Base-by-base conservation (phyloP, 2,888 invertebrate genomes). In the Stenolophus ochropezus region DNA sequence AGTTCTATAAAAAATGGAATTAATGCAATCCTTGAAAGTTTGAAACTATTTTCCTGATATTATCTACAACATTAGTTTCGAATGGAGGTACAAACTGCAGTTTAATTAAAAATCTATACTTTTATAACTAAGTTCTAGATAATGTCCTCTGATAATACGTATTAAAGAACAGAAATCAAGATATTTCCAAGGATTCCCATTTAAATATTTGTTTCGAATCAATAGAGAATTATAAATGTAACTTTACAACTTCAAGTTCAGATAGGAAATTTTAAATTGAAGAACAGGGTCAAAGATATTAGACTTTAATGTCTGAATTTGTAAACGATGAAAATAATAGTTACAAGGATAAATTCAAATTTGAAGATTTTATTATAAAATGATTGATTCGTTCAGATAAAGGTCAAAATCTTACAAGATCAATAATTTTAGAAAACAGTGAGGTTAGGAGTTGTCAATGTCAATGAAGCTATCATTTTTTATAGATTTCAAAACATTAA, bases 401-500 rank as follows among this genome's bases (percentile, higher is more conserved):
- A 56, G 42, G 33, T 58, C 18, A 76, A 23, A 75, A 21, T 75
- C 25, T 25, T 14, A 53, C 16, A 75, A 18, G 14, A 73, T 75
- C 74, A 25, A 51, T 75, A 75, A 75, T 51, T 25, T 75, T 8
- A 16, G 42, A 73, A 73, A 73, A 73, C 53, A 53, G 14, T 23
- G 16, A 77, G 27, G 1, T 16, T n/a, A 77, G 77, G 65, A 61
- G 77, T 49, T 61, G 77, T 77, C 77, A 77, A 65, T 77, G 77
- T 77, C 77, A 77, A 61, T 61, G 18, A 77, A 65, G 47, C 65
- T 49, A 77, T 77, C 77, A 77, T 61, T 61, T 77, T 77, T 61
- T 61, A 77, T 77, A 61, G 77, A 77, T 77, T 77, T 61, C 65
- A 77, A 77, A 65, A 77, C 77, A 77, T 77, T 53, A 77, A 65